Conservation (phyloP, 2,113 vertebrate species). For the Brevimyrus niger region DNA sequence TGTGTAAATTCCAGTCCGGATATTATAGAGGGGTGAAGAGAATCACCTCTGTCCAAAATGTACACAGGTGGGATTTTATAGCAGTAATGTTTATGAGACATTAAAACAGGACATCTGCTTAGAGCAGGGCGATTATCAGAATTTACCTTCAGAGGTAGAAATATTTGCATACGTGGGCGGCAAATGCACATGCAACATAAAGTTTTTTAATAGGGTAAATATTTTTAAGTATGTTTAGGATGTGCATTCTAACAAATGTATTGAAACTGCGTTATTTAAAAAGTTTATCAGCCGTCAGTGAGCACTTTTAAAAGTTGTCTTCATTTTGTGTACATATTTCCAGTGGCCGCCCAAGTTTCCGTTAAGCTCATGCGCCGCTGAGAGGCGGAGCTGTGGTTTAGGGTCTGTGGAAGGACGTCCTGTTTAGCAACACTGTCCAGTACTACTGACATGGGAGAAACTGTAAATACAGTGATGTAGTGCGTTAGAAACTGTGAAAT, state of each 20-base stretch:
- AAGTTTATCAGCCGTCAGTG: constrained; percentile 64
- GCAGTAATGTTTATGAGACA: background rate
- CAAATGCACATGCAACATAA: constrained; percentile 18
- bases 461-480: constrained; percentile 87
- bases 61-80: background rate
- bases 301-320: constrained; percentile 84
- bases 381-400: background rate
- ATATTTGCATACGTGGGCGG: background rate
- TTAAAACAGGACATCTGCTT: background rate
- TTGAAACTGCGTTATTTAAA: constrained; percentile 44
- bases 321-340: constrained; percentile 55
- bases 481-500: constrained; percentile 99
- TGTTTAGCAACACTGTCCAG: constrained; percentile 50
- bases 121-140: background rate
- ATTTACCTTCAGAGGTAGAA: background rate
- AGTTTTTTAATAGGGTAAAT: background rate
- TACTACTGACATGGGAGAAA: constrained; percentile 67
- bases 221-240: constrained; percentile 25
- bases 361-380: constrained; percentile 16
- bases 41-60: background rate
- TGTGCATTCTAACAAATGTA: constrained; percentile 34
- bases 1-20: background rate
- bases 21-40: background rate
- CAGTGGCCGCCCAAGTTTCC: no score
- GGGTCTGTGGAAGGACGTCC: background rate